Evolutionary conservation across 1,140 invertebrate genomes (phyloP), one percentile per base, ranked within the genome.

Genomic region (Sminthurinus signatus): DNA sequence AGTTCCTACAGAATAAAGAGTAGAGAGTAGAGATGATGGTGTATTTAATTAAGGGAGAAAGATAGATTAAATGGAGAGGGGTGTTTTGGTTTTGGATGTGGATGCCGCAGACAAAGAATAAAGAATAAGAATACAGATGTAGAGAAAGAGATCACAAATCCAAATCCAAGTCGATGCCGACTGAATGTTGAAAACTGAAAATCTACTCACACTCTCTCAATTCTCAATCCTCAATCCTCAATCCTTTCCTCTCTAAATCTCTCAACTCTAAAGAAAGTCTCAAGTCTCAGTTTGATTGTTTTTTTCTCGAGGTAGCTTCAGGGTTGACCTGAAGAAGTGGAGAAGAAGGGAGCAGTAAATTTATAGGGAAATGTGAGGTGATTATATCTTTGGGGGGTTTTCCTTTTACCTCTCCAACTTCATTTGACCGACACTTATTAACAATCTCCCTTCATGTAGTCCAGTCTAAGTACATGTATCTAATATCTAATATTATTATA

Each of bases 31-130:
- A 56, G 36, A 36, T 56, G 31, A 56, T 42, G 54, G 54, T 12
- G 17, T 39, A 56, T 36, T 56, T 56, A 56, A 56, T 56, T 56
- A 56, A 56, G 50, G 50, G 25, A 29, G 23, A 28, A 52, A 3
- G 50, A n/a, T n/a, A n/a, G n/a, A 52, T 27, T 29, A 52, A 48
- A 52, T 52, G 28, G 50, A 52, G 27, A 25, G 23, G 27, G n/a
- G n/a, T n/a, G n/a, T n/a, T n/a, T n/a, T n/a, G n/a, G n/a, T n/a
- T n/a, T n/a, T n/a, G n/a, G n/a, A n/a, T n/a, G n/a, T n/a, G n/a
- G n/a, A n/a, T n/a, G n/a, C n/a, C n/a, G n/a, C n/a, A n/a, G n/a
- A n/a, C n/a, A n/a, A n/a, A n/a, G n/a, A n/a, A n/a, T n/a, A n/a
- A n/a, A n/a, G n/a, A n/a, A n/a, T n/a, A n/a, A n/a, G n/a, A n/a